Evolutionary conservation across 2,113 vertebrate species (phyloP).

Genomic region (Prochilodus magdalenae): DNA sequence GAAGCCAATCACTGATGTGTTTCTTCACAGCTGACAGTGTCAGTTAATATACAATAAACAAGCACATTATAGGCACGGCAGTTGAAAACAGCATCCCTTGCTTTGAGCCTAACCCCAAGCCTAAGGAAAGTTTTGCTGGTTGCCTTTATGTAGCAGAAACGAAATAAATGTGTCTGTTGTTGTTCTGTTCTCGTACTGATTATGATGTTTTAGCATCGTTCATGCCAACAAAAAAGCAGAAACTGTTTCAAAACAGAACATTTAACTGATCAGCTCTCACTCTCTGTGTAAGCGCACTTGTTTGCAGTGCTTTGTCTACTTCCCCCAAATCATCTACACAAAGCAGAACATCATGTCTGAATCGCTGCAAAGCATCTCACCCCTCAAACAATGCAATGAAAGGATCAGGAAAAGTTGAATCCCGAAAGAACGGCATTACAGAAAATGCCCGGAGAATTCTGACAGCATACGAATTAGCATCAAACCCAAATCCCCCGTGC

Average conservation of each 20-base stretch:
- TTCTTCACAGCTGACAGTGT: slow-evolving; percentile 7
- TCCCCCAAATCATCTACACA: slow-evolving; percentile 15
- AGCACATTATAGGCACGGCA: neutral
- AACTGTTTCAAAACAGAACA: neutral
- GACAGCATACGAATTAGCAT: slow-evolving; percentile 74
- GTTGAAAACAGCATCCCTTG: neutral
- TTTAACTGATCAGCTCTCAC: neutral
- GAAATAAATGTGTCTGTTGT: neutral
- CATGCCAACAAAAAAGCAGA: neutral
- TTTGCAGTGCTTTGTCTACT: neutral
- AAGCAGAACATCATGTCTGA: slow-evolving; percentile 6
- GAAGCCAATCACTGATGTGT: neutral
- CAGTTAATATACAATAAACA: slow-evolving; percentile 20
- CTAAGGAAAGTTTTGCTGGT: neutral
- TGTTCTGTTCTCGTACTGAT: neutral
- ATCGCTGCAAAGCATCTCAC: neutral
- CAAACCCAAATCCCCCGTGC: slow-evolving; percentile 66
- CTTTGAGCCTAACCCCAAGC: neutral
- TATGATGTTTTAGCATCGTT: neutral
- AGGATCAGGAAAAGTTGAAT: slow-evolving; percentile 7
- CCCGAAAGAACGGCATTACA: neutral
- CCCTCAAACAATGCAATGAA: slow-evolving; percentile 8
- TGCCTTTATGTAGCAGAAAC: neutral
- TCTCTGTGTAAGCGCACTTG: neutral
- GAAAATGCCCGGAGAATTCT: slow-evolving; percentile 21